phyloP scores from a whole-genome alignment of 2,888 invertebrate genomes.

The Norana najaformis region DNA sequence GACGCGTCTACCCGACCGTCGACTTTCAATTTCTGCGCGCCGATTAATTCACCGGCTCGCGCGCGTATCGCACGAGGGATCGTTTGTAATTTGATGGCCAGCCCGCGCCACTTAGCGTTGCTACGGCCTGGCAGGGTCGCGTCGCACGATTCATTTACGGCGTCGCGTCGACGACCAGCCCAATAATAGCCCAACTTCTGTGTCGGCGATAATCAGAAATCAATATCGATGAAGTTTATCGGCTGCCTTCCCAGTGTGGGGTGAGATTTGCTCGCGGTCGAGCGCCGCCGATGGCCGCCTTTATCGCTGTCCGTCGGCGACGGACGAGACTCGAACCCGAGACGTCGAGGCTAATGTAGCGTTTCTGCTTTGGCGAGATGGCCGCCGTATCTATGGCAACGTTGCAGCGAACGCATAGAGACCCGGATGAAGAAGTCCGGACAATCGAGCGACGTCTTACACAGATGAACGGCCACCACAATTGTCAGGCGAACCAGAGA shows the following conservation, averaged over 20 bases:
- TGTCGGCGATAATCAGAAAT: slow-evolving; percentile 13
- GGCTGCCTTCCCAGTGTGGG: neutral
- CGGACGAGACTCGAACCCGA: neutral
- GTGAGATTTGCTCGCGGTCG: neutral
- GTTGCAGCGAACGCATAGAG: neutral
- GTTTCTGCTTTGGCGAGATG: neutral
- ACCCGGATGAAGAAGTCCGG: neutral
- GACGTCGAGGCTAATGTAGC: slow-evolving; percentile 7
- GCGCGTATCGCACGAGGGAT: neutral
- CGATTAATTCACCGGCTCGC: slow-evolving; percentile 6
- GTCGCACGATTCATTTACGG: slow-evolving; percentile 24
- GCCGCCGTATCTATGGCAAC: neutral
- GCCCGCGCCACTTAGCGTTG: slow-evolving; percentile 22
- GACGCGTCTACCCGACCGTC: neutral
- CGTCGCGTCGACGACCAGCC: slow-evolving; percentile 18
- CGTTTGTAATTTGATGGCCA: slow-evolving; percentile 26
- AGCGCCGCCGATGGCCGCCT: neutral
- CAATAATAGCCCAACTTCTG: slow-evolving; percentile 15
- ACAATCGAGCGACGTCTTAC: no score
- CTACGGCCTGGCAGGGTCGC: neutral
- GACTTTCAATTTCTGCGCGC: slow-evolving; percentile 22
- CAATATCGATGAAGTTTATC: slow-evolving; percentile 13
- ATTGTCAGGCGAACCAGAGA: neutral
- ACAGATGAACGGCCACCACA: neutral
- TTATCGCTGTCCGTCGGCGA: no score